Percentiles rank a stretch among this genome's conserved stretches.
These are phyloP conservation scores for Cancer borealis DNA, from an alignment of 2,888 invertebrate species.

Conservation along the genomic window DNA sequence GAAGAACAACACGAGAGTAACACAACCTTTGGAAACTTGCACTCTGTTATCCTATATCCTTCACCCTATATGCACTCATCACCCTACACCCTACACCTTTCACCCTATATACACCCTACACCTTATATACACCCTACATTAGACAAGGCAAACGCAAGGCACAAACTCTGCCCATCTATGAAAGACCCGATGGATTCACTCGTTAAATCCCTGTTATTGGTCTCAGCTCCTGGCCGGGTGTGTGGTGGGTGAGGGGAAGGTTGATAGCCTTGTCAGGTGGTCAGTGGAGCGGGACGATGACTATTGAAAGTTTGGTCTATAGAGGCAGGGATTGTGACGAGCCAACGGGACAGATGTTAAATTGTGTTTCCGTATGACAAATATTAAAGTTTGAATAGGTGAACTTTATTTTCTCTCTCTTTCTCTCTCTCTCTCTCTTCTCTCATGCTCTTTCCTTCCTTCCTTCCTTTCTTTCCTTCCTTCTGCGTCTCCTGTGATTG, in stretches of 20 bases:
- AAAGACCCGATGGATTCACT: too few relatives aligned
- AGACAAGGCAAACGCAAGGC: too few relatives aligned
- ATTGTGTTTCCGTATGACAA: too few relatives aligned
- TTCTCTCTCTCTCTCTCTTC: background rate
- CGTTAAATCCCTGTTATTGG: background rate
- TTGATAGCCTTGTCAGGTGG: slow-evolving; percentile 26
- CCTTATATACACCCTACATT: too few relatives aligned
- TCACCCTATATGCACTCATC: too few relatives aligned
- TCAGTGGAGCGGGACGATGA: background rate
- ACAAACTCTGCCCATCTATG: too few relatives aligned
- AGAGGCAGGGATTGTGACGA: slow-evolving; percentile 18
- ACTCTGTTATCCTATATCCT: too few relatives aligned
- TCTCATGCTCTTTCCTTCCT: background rate
- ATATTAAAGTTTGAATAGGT: too few relatives aligned
- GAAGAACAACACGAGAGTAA: too few relatives aligned
- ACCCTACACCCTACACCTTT: too few relatives aligned
- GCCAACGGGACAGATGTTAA: background rate
- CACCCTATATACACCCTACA: too few relatives aligned
- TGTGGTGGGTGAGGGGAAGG: background rate
- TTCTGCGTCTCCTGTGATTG: background rate
- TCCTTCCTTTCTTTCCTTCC: background rate
- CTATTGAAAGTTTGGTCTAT: slow-evolving; percentile 11
- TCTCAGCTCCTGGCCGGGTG: background rate
- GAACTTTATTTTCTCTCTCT: background rate
- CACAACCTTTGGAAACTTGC: too few relatives aligned